A percentile compares a stretch with the other conserved stretches of the same genome.
These are phyloP conservation scores for Neomorphus geoffroyi DNA, from an alignment of 2,797 vertebrate genomes.

Conservation along the genomic window DNA sequence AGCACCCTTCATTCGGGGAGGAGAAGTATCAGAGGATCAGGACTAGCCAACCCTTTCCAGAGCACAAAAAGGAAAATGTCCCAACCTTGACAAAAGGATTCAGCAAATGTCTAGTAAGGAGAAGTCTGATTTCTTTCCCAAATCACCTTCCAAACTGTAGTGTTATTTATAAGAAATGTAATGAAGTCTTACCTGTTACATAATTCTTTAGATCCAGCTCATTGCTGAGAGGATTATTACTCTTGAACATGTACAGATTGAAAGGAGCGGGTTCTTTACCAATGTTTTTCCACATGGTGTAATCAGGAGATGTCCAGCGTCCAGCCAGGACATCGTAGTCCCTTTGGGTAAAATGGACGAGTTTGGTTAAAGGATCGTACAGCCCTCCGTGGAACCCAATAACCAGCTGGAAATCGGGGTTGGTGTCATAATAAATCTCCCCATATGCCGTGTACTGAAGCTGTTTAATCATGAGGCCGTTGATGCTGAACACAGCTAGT, in stretches of 20 bases:
- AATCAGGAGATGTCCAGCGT: conserved; percentile 97
- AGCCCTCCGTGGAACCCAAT: conserved; percentile 97
- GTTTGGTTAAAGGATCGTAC: conserved; percentile 94
- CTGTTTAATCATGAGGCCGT: conserved; percentile 98
- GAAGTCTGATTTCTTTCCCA: neutral
- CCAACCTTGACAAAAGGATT: neutral
- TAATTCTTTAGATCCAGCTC: conserved; percentile 97
- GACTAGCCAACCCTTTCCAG: neutral
- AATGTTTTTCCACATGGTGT: conserved; percentile 95
- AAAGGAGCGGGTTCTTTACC: conserved; percentile 94
- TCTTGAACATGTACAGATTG: conserved; percentile 99
- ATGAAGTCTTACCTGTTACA: conserved; percentile 88
- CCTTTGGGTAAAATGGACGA: conserved; percentile 97
- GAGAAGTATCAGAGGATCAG: neutral
- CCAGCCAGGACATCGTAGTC: conserved; percentile 97
- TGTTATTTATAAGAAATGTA: neutral
- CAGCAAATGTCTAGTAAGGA: neutral
- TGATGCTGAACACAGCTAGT: conserved; percentile 97
- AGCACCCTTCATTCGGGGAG: neutral
- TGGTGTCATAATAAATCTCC: conserved; percentile 97
- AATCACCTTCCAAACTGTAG: neutral
- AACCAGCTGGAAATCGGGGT: conserved; percentile 96
- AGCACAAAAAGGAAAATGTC: neutral
- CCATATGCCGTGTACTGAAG: conserved; percentile 97
- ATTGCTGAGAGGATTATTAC: conserved; percentile 98